These are phyloP conservation scores for Paramuricea clavata DNA, from an alignment of 92 coral and sea anemone species.

Conservation along the genomic window DNA sequence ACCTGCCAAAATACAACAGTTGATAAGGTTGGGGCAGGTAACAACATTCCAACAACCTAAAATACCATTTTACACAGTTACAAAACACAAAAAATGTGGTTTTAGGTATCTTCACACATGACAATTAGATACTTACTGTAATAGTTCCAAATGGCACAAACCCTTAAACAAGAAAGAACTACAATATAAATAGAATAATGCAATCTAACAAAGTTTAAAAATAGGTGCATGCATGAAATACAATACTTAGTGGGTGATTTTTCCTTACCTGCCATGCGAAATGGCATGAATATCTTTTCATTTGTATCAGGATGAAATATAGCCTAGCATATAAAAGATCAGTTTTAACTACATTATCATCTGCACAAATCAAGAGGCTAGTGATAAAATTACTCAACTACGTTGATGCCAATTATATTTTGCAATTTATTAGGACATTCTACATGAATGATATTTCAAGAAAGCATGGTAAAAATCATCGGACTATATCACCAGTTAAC, in stretches of 20 bases:
- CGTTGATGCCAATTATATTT: too few species aligned
- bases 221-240: not conserved
- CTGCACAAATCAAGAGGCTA: too few species aligned
- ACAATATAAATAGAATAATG: not conserved
- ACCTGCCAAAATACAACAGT: constrained; percentile 99
- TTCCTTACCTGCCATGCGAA: constrained; percentile 89
- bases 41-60: constrained; percentile 95
- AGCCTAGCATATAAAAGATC: too few species aligned
- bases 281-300: constrained; percentile 90
- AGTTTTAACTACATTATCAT: too few species aligned
- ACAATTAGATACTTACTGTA: constrained; percentile 80
- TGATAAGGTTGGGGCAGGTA: constrained; percentile 89
- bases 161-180: constrained; percentile 58
- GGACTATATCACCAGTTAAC: too few species aligned
- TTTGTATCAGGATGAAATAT: constrained; percentile 93
- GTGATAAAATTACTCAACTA: too few species aligned
- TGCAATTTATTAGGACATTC: too few species aligned
- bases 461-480: too few species aligned
- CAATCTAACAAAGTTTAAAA: not conserved
- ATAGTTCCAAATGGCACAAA: constrained; percentile 98
- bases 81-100: not conserved
- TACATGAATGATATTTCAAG: too few species aligned
- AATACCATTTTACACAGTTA: not conserved
- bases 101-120: too few species aligned
- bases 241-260: not conserved